Evolutionary conservation across 2,888 invertebrate genomes (phyloP).

Genomic region (Sipha maydis): DNA sequence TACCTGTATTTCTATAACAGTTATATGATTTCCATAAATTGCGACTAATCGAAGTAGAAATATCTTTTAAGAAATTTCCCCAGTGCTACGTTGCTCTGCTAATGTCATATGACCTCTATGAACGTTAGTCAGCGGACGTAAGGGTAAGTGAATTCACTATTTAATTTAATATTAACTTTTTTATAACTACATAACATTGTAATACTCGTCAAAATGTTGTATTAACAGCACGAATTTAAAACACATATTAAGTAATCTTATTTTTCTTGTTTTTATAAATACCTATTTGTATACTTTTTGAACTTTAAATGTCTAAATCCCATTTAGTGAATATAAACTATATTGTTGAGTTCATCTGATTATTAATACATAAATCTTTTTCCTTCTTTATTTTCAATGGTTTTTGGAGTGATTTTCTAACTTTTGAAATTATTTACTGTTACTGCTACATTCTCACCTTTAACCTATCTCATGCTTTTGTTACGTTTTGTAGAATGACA

Average conservation of each 20-base stretch:
- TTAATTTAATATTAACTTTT: neutral
- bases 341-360: neutral
- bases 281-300: neutral
- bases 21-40: neutral
- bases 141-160: constrained; percentile 33
- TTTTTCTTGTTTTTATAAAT: neutral
- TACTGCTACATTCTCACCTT: too few relatives aligned
- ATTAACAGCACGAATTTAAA: constrained; percentile 26
- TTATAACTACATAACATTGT: neutral
- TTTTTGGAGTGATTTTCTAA: neutral
- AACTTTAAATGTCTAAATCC: neutral
- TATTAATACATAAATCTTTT: neutral
- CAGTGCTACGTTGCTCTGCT: neutral
- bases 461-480: constrained; percentile 1
- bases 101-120: neutral
- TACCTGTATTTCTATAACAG: neutral
- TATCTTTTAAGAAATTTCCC: neutral
- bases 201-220: neutral
- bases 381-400: neutral
- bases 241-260: neutral
- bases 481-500: neutral
- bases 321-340: neutral
- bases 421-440: neutral
- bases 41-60: constrained; percentile 8
- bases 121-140: constrained; percentile 24